phyloP scores from a whole-genome alignment of 2,797 vertebrate genomes.

The Falco peregrinus region DNA sequence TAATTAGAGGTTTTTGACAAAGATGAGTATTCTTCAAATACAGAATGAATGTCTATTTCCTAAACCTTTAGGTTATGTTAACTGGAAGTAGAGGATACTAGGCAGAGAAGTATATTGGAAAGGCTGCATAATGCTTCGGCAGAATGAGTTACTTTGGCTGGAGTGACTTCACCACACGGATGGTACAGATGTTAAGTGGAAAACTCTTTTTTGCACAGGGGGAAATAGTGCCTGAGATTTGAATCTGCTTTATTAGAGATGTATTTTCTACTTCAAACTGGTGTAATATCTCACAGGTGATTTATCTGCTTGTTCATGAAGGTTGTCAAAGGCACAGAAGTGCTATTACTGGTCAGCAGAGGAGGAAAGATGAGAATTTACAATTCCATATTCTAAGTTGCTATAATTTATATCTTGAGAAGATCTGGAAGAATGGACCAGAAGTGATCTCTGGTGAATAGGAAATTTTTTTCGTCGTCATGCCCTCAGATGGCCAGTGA shows the following conservation, averaged over 20 bases:
- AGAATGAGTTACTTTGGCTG: neutral
- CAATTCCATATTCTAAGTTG: neutral
- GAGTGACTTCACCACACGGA: neutral
- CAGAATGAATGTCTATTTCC: neutral
- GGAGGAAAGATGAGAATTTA: neutral
- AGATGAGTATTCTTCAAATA: neutral
- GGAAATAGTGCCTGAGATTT: neutral
- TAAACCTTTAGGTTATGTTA: neutral
- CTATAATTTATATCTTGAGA: neutral
- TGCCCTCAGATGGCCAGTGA: neutral
- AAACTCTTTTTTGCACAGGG: neutral
- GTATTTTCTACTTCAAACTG: neutral
- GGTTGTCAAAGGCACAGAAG: neutral
- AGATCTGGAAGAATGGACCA: neutral
- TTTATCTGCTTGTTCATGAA: neutral
- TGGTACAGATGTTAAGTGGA: neutral
- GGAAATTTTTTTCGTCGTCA: fast-evolving
- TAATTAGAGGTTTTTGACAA: neutral
- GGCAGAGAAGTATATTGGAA: neutral
- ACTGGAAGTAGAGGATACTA: neutral
- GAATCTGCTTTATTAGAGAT: neutral
- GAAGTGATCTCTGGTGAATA: neutral
- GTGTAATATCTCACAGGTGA: neutral
- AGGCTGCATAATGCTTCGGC: neutral
- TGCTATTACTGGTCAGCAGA: neutral